Conservation (phyloP, 2,113 vertebrate species). For the Malurus cyaneus region DNA sequence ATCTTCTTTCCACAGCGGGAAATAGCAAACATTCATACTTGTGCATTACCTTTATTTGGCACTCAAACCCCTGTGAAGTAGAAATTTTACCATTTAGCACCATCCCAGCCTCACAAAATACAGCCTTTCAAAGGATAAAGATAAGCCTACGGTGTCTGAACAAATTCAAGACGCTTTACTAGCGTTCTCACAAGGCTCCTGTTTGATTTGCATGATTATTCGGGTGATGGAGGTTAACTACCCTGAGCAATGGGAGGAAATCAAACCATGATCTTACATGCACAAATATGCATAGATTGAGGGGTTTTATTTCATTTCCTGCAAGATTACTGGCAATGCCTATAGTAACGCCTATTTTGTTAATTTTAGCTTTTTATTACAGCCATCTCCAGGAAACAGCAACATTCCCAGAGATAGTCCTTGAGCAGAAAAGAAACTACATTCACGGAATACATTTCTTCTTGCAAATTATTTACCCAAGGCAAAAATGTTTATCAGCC, state of each 20-base stretch:
- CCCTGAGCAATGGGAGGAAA: slow-evolving; percentile 9
- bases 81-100: slow-evolving; percentile 51
- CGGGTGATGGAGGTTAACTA: slow-evolving; percentile 34
- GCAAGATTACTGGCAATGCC: slow-evolving; percentile 11
- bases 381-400: slow-evolving; percentile 13
- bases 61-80: slow-evolving; percentile 14
- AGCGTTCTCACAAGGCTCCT: not conserved
- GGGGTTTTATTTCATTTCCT: not conserved
- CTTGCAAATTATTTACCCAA: not conserved
- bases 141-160: slow-evolving; percentile 2
- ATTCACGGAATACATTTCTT: not conserved
- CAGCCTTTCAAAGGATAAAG: slow-evolving; percentile 15
- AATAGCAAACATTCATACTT: slow-evolving; percentile 55
- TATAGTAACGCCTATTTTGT: not conserved
- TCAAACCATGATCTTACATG: not conserved
- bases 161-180: not conserved
- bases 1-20: slow-evolving; percentile 15
- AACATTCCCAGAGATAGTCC: not conserved
- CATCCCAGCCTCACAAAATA: slow-evolving; percentile 37
- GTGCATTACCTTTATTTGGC: slow-evolving; percentile 65
- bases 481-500: not conserved
- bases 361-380: slow-evolving; percentile 46
- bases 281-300: not conserved
- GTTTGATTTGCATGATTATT: slow-evolving; percentile 39
- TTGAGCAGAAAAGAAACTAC: slow-evolving; percentile 5